Evolutionary conservation across 1,140 invertebrate genomes (phyloP).

Genomic region (Danaus melanippus): DNA sequence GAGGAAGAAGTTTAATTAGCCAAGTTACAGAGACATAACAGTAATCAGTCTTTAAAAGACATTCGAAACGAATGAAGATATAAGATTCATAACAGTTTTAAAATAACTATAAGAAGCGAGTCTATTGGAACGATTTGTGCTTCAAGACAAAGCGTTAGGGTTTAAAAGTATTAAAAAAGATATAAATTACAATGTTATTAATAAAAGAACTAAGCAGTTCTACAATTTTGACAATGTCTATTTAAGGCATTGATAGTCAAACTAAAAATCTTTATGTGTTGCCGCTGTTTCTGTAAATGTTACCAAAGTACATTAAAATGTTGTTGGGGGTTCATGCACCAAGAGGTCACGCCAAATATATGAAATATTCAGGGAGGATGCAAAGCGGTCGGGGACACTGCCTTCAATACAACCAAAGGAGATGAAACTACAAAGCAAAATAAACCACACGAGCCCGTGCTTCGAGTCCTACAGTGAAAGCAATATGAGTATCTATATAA

Average conservation of each 20-base stretch:
- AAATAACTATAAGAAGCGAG: conserved; percentile 58
- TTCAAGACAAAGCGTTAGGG: conserved; percentile 61
- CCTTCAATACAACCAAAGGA: conserved; percentile 69
- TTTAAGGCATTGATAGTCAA: conserved; percentile 36
- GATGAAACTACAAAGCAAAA: conserved; percentile 50
- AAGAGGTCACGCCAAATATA: conserved; percentile 71
- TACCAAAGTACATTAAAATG: conserved; percentile 33
- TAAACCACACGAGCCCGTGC: conserved; percentile 47
- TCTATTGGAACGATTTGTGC: conserved; percentile 50
- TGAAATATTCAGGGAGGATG: conserved; percentile 62
- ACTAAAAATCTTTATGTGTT: conserved; percentile 32
- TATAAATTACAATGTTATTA: conserved; percentile 27
- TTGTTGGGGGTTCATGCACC: conserved; percentile 59
- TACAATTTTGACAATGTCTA: conserved; percentile 45
- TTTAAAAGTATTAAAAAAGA: conserved; percentile 34
- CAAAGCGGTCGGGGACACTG: conserved; percentile 71
- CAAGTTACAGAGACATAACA: too few species aligned
- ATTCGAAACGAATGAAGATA: conserved; percentile 22
- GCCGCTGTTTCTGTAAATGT: conserved; percentile 17
- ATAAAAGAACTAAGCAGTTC: conserved; percentile 55
- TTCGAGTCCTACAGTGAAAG: conserved; percentile 30
- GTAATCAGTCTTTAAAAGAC: too few species aligned
- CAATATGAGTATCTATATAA: conserved; percentile 37
- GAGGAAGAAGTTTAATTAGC: too few species aligned
- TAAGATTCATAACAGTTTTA: conserved; percentile 34